Percentiles rank a stretch among this genome's conserved stretches.
Evolutionary conservation across 2,888 invertebrate species (phyloP).

Genomic region (Syrphus vitripennis): DNA sequence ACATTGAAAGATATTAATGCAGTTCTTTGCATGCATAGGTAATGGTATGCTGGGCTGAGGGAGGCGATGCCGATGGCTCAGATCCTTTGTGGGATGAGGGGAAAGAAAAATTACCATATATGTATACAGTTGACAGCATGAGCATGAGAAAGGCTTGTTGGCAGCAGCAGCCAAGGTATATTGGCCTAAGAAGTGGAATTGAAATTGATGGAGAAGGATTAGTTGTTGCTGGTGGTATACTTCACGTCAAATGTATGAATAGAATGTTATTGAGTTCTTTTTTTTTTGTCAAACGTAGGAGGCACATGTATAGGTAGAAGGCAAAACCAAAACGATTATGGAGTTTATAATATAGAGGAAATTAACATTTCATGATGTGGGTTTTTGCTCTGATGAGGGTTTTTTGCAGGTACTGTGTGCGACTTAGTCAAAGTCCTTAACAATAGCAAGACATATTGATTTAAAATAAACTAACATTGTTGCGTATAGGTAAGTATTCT

Average conservation of each 20-base stretch:
- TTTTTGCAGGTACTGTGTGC: slow-evolving; percentile 2
- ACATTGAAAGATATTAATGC: slow-evolving; percentile 29
- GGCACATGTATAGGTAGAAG: not conserved
- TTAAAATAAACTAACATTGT: not conserved
- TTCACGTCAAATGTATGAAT: not conserved
- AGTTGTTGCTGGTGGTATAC: not conserved
- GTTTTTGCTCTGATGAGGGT: slow-evolving; percentile 30
- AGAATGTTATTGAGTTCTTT: not conserved
- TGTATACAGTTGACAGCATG: slow-evolving; percentile 24
- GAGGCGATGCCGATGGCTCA: not conserved
- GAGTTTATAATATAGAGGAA: slow-evolving; percentile 15
- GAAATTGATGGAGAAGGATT: slow-evolving; percentile 12
- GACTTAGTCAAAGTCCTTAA: not conserved
- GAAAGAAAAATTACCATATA: slow-evolving; percentile 36
- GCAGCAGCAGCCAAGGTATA: not conserved
- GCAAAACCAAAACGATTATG: slow-evolving; percentile 20
- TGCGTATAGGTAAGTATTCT: slow-evolving; percentile 7
- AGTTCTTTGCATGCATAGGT: not conserved
- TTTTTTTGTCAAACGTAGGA: not conserved
- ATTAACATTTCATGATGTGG: slow-evolving; percentile 39
- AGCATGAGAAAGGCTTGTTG: not conserved
- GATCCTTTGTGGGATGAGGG: not conserved
- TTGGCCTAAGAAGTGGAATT: slow-evolving; percentile 28
- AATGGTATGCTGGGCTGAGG: not conserved
- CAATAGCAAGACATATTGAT: slow-evolving; percentile 41